Evolutionary conservation across 2,888 invertebrate species (phyloP), one percentile per base, ranked within the genome.

Genomic region (Iphiclides podalirius): DNA sequence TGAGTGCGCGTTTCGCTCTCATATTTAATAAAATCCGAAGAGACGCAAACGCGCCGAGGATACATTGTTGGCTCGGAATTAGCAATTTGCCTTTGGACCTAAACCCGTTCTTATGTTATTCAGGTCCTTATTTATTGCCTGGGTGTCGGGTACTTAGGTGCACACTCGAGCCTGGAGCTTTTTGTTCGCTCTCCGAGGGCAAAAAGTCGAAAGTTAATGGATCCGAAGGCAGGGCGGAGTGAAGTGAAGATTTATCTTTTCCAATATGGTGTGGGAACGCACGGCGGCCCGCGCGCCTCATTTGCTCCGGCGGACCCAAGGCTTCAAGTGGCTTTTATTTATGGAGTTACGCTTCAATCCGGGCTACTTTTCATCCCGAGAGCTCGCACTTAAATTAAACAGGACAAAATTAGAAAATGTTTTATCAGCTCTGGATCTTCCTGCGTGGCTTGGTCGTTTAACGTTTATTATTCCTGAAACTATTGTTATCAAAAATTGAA

Each of bases 241-340:
- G 66, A 61, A 60, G 53, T 55, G 61, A 74, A 83, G 84, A 86
- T 87, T 87, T 87, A 87, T 87, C 77, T 82, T 72, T 78, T 80
- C 70, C 75, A 79, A 80, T 76, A 73, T 72, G 63, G 68, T 81
- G 68, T 81, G 84, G 77, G 85, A 83, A 83, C 71, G 67, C 51
- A 52, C 63, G 28, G 46, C 47, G 42, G 42, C 47, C 42, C 38
- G 51, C 49, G 63, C 62, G 57, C 52, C 61, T 64, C 64, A 61
- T 68, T 69, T 66, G 59, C 47, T 52, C 46, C 57, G 48, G 53
- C 55, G 41, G 53, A n/a, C n/a, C n/a, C n/a, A n/a, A n/a, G 52
- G 59, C 58, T 69, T 75, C 74, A 79, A 81, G 78, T 79, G 75
- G 71, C 55, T 62, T 72, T 79, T 78, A 79, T 81, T 78, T 78